phyloP scores from a whole-genome alignment of 2,797 vertebrate species.

The Smutsia gigantea region DNA sequence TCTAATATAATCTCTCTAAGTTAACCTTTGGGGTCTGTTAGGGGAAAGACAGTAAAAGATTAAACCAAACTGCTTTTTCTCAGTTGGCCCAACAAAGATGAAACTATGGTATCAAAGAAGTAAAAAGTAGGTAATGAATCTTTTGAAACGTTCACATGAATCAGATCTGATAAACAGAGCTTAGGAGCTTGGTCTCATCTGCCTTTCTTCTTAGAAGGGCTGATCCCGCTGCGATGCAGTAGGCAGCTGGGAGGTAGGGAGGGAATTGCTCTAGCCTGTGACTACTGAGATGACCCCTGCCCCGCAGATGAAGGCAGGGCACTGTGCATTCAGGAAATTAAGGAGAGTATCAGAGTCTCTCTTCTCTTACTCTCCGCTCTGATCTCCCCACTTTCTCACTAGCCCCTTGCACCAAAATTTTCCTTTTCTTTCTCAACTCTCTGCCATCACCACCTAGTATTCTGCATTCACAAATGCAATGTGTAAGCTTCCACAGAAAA shows the following conservation, averaged over 20 bases:
- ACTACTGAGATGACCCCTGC: background rate
- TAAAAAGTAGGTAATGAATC: background rate
- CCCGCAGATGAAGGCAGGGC: background rate
- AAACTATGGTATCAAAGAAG: background rate
- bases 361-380: background rate
- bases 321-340: background rate
- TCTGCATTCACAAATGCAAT: background rate
- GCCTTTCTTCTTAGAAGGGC: background rate
- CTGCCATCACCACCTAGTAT: background rate
- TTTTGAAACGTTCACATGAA: background rate
- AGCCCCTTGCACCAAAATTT: background rate
- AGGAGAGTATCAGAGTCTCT: background rate
- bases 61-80: background rate
- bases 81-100: background rate
- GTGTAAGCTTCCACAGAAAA: background rate
- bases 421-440: background rate
- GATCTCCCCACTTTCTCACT: background rate
- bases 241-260: background rate
- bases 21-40: background rate
- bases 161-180: background rate
- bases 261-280: fast-evolving
- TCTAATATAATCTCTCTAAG: background rate
- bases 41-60: background rate
- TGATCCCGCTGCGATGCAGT: too few relatives aligned
- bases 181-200: background rate